These are phyloP conservation scores for Macrotis lagotis DNA, from an alignment of 2,113 vertebrate genomes.

Conservation along the genomic window DNA sequence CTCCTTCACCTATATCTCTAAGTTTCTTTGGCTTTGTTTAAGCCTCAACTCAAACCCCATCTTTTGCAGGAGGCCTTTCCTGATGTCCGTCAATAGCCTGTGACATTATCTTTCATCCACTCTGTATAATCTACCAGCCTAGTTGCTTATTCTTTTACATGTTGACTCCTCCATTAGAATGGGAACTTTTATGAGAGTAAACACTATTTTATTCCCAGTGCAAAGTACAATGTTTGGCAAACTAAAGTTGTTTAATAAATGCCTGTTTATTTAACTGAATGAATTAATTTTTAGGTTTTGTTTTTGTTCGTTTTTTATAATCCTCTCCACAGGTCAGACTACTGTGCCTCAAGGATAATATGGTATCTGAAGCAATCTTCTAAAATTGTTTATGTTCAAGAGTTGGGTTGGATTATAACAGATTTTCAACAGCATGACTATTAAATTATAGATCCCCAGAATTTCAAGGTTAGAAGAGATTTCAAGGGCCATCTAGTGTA, in stretches of 20 bases:
- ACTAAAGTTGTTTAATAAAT: neutral
- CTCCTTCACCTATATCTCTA: neutral
- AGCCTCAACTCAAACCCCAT: neutral
- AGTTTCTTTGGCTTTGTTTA: neutral
- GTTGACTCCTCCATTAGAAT: neutral
- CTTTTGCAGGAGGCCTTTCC: neutral
- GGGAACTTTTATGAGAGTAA: neutral
- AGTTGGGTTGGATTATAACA: neutral
- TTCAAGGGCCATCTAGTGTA: neutral
- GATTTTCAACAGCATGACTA: conserved; percentile 28
- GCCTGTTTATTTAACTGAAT: neutral
- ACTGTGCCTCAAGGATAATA: neutral
- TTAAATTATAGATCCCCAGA: neutral
- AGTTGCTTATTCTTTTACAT: neutral
- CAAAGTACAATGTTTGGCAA: neutral
- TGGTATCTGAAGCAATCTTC: neutral
- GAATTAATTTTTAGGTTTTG: neutral
- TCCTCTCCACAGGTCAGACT: neutral
- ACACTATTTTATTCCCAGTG: neutral
- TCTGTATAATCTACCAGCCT: neutral
- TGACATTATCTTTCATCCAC: neutral
- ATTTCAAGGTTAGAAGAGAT: neutral
- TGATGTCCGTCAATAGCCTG: neutral
- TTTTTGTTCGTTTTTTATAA: neutral
- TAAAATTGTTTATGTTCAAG: neutral